These are phyloP conservation scores for Anolis sagrei DNA, from an alignment of 2,113 vertebrate species.

Conservation along the genomic window DNA sequence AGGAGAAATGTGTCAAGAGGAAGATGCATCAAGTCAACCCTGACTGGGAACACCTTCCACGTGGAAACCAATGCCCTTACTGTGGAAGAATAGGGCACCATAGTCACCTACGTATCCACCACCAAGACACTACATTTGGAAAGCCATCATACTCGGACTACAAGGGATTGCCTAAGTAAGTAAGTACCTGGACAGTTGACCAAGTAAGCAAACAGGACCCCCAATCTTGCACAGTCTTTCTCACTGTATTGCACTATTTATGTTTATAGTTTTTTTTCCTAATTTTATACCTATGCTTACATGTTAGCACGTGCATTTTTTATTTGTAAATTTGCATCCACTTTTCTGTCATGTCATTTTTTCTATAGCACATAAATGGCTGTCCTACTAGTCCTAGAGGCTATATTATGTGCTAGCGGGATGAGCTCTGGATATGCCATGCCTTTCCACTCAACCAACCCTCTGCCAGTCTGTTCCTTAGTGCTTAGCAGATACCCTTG, in stretches of 20 bases:
- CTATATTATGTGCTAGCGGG: neutral
- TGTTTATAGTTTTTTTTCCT: neutral
- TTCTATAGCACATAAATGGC: neutral
- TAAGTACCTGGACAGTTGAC: no score
- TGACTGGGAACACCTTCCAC: no score
- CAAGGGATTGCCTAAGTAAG: no score
- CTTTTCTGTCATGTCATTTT: neutral
- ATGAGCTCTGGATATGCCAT: neutral
- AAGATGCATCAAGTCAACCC: no score
- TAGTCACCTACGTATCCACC: no score
- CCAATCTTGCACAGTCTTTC: no score
- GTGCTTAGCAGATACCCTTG: constrained; percentile 8
- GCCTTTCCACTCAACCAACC: neutral
- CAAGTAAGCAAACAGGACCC: no score
- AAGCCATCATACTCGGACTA: no score
- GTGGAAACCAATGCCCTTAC: no score
- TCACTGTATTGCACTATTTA: neutral
- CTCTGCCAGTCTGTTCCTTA: constrained; percentile 3
- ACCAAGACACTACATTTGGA: no score
- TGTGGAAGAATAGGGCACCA: no score
- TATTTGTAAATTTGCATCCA: neutral
- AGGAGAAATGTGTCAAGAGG: no score
- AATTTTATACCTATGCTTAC: neutral
- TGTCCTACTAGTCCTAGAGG: neutral
- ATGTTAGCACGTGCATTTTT: neutral